Percentiles rank a stretch among this genome's conserved stretches.
Evolutionary conservation across 2,888 invertebrate species (phyloP).

Genomic region (Nasonia oneida): DNA sequence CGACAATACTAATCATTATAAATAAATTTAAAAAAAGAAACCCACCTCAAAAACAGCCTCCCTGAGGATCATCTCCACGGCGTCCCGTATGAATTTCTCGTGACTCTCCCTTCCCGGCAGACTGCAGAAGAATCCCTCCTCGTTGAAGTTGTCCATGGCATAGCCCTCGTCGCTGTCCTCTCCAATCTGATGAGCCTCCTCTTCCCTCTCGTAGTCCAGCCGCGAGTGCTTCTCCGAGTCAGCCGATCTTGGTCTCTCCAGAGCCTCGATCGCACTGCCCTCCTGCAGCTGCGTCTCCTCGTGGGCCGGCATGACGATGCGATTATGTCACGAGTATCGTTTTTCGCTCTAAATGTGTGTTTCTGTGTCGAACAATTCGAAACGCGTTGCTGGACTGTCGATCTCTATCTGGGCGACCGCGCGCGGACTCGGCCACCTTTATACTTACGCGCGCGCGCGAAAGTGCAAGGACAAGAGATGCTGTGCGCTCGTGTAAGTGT

Average conservation of each 20-base stretch:
- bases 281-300: slow-evolving; percentile 40
- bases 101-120: slow-evolving; percentile 79
- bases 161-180: slow-evolving; percentile 51
- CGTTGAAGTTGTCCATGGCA: slow-evolving; percentile 27
- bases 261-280: not conserved
- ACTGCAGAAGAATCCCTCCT: slow-evolving; percentile 1
- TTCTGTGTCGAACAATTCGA: not conserved
- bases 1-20: not conserved
- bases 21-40: not conserved
- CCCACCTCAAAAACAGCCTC: slow-evolving; percentile 86
- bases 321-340: not conserved
- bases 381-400: not conserved
- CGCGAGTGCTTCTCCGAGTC: not conserved
- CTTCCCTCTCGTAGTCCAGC: slow-evolving; percentile 17
- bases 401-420: slow-evolving; percentile 36
- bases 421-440: slow-evolving; percentile 60
- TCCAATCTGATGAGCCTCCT: not conserved
- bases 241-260: not conserved
- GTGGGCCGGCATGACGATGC: slow-evolving; percentile 50
- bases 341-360: not conserved
- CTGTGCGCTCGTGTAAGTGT: not conserved
- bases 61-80: slow-evolving; percentile 86
- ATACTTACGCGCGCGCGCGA: slow-evolving; percentile 49
- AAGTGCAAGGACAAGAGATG: slow-evolving; percentile 57
- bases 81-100: slow-evolving; percentile 86